These are phyloP conservation scores for Natrix natrix DNA, from an alignment of 2,797 vertebrate species.

Conservation along the genomic window DNA sequence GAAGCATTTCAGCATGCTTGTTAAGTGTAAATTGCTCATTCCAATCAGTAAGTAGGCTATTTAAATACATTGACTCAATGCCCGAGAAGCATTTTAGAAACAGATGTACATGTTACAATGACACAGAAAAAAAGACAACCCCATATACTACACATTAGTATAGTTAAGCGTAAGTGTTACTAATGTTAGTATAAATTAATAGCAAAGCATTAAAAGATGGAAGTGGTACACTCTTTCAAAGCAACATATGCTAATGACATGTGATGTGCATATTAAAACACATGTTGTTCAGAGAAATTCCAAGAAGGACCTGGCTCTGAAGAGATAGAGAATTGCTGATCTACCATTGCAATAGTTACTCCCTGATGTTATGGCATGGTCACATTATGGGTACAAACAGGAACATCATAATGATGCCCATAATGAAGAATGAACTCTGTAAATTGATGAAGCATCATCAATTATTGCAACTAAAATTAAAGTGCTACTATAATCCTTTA, in stretches of 20 bases:
- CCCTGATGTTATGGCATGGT: not conserved
- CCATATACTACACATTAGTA: not conserved
- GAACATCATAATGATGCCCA: not conserved
- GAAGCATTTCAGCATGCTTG: slow-evolving; percentile 34
- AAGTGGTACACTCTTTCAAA: not conserved
- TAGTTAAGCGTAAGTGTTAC: not conserved
- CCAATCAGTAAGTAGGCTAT: slow-evolving; percentile 22
- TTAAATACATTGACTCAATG: slow-evolving; percentile 26
- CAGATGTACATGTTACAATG: slow-evolving; percentile 33
- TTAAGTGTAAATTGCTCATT: slow-evolving; percentile 29
- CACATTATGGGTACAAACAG: not conserved
- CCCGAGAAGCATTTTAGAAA: slow-evolving; percentile 21
- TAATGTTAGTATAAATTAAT: not conserved
- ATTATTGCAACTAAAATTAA: not conserved
- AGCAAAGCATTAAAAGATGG: not conserved
- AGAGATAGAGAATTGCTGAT: not conserved
- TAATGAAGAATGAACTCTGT: not conserved
- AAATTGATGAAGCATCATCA: not conserved
- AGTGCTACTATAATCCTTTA: not conserved
- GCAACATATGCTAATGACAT: not conserved
- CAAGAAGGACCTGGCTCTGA: not conserved
- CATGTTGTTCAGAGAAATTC: not conserved
- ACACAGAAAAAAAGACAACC: slow-evolving; percentile 13
- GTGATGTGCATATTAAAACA: not conserved
- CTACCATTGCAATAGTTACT: not conserved